A percentile compares a stretch with the other conserved stretches of the same genome.
phyloP scores from a whole-genome alignment of 2,888 invertebrate genomes.

The Drosophila formosana region DNA sequence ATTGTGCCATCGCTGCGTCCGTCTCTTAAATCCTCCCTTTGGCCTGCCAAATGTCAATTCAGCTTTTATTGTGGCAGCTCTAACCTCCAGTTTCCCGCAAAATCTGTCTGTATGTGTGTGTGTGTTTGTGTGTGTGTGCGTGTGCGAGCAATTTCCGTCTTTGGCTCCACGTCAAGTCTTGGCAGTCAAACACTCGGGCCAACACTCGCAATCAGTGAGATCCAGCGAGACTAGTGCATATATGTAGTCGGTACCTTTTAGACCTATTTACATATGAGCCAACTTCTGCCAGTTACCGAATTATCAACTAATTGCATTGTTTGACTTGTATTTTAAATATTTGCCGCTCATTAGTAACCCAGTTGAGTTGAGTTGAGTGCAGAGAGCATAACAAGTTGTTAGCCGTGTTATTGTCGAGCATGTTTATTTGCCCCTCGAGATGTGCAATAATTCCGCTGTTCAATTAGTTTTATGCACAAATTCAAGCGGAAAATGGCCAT shows the following conservation, averaged over 20 bases:
- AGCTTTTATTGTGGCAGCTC: constrained; percentile 50
- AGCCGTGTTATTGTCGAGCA: constrained; percentile 28
- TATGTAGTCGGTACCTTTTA: neutral
- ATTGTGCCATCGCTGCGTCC: constrained; percentile 35
- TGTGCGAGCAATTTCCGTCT: constrained; percentile 65
- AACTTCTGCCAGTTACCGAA: constrained; percentile 5
- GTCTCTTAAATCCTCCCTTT: constrained; percentile 34
- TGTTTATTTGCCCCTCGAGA: constrained; percentile 63
- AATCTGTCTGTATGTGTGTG: constrained; percentile 5
- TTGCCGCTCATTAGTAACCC: constrained; percentile 49
- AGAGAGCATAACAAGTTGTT: constrained; percentile 23
- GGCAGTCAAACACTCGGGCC: constrained; percentile 47
- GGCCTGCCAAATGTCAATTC: constrained; percentile 62
- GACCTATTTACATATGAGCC: constrained; percentile 12
- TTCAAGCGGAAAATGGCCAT: constrained; percentile 61
- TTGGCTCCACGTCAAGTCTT: constrained; percentile 73
- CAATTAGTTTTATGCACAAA: constrained; percentile 73
- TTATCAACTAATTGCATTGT: constrained; percentile 53
- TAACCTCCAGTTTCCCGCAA: constrained; percentile 3
- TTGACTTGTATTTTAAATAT: constrained; percentile 45
- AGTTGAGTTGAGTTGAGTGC: constrained; percentile 21
- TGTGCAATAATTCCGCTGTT: constrained; percentile 71
- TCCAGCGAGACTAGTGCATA: neutral
- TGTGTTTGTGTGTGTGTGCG: constrained; percentile 23
- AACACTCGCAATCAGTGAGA: constrained; percentile 9